A percentile compares a stretch with the other conserved stretches of the same genome.
Conservation (phyloP, 2,888 invertebrate genomes). For the Idaea dimidiata region DNA sequence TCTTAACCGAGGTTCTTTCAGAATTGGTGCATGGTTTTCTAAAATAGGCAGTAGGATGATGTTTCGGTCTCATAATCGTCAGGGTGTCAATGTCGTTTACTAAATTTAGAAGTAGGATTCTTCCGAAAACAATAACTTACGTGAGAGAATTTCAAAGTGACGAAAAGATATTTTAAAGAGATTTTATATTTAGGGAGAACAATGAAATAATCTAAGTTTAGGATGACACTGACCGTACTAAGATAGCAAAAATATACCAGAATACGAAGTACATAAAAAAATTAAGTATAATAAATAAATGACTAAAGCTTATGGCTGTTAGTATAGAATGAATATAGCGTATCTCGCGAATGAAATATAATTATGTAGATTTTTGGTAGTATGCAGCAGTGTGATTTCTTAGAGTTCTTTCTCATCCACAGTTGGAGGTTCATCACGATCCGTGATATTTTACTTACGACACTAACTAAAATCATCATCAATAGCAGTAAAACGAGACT, state of each 20-base stretch:
- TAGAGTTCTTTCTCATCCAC: no score
- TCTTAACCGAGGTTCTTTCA: conserved; percentile 8
- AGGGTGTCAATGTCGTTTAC: conserved; percentile 41
- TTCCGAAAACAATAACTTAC: conserved; percentile 23
- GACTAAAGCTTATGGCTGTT: no score
- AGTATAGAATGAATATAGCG: no score
- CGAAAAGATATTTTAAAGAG: conserved; percentile 17
- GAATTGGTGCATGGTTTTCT: conserved; percentile 24
- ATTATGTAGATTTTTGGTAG: no score
- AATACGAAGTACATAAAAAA: no score
- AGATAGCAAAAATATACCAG: no score
- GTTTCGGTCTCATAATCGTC: conserved; percentile 36
- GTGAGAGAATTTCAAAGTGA: conserved; percentile 7
- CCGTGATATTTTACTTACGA: background rate
- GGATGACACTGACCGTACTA: background rate
- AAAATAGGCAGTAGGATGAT: conserved; percentile 7
- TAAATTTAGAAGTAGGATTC: conserved; percentile 37
- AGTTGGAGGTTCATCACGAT: no score
- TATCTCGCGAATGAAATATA: no score
- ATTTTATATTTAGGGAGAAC: background rate
- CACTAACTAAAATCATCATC: background rate
- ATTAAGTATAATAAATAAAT: no score
- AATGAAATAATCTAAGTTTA: background rate
- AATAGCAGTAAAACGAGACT: background rate
- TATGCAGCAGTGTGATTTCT: no score